Base-by-base conservation (phyloP, 2,797 vertebrate genomes). In the Pantherophis alleghaniensis region DNA sequence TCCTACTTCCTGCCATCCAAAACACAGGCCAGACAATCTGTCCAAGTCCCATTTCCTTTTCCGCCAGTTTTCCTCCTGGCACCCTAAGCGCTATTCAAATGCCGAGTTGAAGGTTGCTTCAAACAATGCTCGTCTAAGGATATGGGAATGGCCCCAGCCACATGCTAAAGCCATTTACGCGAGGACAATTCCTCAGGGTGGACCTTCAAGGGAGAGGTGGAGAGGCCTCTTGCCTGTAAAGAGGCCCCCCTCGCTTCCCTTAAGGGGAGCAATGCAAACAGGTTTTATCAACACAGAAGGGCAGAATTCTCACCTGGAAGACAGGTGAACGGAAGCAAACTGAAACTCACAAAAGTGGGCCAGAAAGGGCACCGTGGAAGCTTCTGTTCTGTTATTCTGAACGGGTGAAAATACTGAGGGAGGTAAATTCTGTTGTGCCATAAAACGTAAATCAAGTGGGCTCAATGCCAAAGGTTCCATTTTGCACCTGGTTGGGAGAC, bases 41-140 rank as follows among this genome's bases (percentile, higher is more conserved):
- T 97, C 97, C 97, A 97, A 96, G 96, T 96, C 97, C 97, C 94
- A 0, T 95, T 98, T 98, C 98, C 98, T 94, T 97, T 97, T 98
- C 97, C 97, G 97, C 94, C 96, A 91, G 97, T 96, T 97, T 98
- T 98, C 98, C 97, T 98, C 97, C 97, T 98, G 98, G 98, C 97
- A 98, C 97, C 97, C 97, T 94, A 1, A 92, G 89, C 56, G 55
- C 98, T 97, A 98, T 98, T 98, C 96, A 98, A 97, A 96, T 56
- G 12, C 95, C 90, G 93, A 97, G 97, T 95, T 96, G 96, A 97
- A 97, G 98, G 97, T 97, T 97, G 97, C 97, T 97, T 96, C 95
- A 96, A 97, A 98, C 98, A 98, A 98, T 98, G 97, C 96, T 91
- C 95, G 97, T 96, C 97, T 96, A 94, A 97, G 97, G 97, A 98